A percentile compares a stretch with the other conserved stretches of the same genome.
phyloP scores from a whole-genome alignment of 1,140 invertebrate genomes.

The Linepithema humile region DNA sequence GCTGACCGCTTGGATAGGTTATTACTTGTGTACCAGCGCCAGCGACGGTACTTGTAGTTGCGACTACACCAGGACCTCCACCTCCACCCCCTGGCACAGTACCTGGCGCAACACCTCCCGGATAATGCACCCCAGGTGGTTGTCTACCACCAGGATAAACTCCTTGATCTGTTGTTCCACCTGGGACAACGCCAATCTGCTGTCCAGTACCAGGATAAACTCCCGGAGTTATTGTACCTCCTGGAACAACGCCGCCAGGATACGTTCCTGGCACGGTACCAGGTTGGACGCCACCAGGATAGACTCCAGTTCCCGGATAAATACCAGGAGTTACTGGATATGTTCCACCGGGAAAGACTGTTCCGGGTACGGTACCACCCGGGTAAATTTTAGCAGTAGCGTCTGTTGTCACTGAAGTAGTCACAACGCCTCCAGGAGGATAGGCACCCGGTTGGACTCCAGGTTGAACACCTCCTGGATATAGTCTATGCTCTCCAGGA shows the following conservation, averaged over 20 bases:
- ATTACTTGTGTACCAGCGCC: slow-evolving; percentile 16
- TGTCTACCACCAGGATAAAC: slow-evolving; percentile 55
- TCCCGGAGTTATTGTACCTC: slow-evolving; percentile 1
- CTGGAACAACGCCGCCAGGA: slow-evolving; percentile 38
- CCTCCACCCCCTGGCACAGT: not conserved
- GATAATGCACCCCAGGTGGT: slow-evolving; percentile 50
- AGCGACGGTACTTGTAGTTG: slow-evolving; percentile 10
- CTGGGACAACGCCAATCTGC: slow-evolving; percentile 47
- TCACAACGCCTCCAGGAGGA: slow-evolving; percentile 45
- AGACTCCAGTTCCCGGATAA: slow-evolving; percentile 20
- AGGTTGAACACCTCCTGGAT: slow-evolving; percentile 53
- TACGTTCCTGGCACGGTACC: slow-evolving; percentile 52
- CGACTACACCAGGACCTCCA: not conserved
- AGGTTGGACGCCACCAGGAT: slow-evolving; percentile 35
- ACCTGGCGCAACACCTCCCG: slow-evolving; percentile 29
- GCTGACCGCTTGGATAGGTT: slow-evolving; percentile 29
- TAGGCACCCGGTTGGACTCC: slow-evolving; percentile 38
- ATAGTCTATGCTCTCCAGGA: slow-evolving; percentile 24
- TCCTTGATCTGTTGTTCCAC: not conserved
- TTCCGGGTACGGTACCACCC: slow-evolving; percentile 56
- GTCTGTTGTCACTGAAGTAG: slow-evolving; percentile 43
- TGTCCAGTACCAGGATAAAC: slow-evolving; percentile 26
- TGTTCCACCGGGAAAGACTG: slow-evolving; percentile 2
- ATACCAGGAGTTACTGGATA: slow-evolving; percentile 48
- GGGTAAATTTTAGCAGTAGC: slow-evolving; percentile 34